A percentile compares a stretch with the other conserved stretches of the same genome.
Conservation (phyloP, 2,888 invertebrate species). For the Lamellibrachia satsuma region DNA sequence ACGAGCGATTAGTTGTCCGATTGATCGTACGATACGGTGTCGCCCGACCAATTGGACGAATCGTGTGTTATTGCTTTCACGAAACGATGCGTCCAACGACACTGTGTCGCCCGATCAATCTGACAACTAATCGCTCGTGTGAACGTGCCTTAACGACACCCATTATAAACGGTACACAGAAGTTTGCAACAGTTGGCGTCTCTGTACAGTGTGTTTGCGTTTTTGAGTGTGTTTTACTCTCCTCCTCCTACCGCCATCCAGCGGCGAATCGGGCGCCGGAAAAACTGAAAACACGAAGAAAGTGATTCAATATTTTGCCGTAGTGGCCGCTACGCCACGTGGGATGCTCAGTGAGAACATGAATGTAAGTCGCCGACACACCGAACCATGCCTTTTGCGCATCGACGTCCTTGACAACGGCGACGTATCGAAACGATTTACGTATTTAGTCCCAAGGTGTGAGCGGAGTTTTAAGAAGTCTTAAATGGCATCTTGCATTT, state of each 20-base stretch:
- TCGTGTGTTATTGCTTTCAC: too few relatives aligned
- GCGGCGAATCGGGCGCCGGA: slow-evolving; percentile 96
- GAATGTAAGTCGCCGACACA: slow-evolving; percentile 20
- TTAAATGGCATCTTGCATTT: too few relatives aligned
- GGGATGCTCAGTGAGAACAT: background rate
- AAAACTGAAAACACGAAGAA: slow-evolving; percentile 99
- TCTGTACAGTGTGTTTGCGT: background rate
- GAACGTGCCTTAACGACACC: too few relatives aligned
- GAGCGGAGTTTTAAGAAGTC: too few relatives aligned
- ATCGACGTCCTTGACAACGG: background rate
- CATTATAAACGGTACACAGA: too few relatives aligned
- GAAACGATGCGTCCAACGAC: too few relatives aligned
- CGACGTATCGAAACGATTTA: background rate
- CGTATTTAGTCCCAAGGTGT: too few relatives aligned
- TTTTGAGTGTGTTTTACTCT: slow-evolving; percentile 17
- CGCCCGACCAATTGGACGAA: too few relatives aligned
- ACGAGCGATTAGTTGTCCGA: too few relatives aligned
- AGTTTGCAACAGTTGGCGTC: background rate
- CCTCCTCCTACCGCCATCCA: slow-evolving; percentile 54
- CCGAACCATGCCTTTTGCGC: background rate
- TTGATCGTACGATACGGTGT: too few relatives aligned
- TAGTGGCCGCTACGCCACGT: slow-evolving; percentile 38
- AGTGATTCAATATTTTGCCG: slow-evolving; percentile 96
- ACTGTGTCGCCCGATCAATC: too few relatives aligned
- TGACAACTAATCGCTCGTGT: too few relatives aligned